These are phyloP conservation scores for Eudyptes chrysolophus DNA, from an alignment of 2,113 vertebrate genomes.

Conservation along the genomic window DNA sequence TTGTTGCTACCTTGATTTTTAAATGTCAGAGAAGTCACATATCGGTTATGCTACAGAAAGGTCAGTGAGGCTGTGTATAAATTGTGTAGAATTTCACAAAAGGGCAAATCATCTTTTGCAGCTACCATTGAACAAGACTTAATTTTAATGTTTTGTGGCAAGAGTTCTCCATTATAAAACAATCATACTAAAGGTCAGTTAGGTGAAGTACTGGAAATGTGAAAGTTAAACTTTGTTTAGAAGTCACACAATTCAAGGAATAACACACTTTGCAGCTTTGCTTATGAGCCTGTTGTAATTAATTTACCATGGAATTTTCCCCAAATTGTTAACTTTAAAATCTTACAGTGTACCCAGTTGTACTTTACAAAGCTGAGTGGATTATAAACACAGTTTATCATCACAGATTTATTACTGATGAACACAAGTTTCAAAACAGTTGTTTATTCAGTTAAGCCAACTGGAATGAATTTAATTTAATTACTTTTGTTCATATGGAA, in stretches of 20 bases:
- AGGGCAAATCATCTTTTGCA: slow-evolving; percentile 56
- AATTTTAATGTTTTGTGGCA: slow-evolving; percentile 38
- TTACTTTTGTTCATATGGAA: slow-evolving; percentile 6
- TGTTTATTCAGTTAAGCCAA: slow-evolving; percentile 44
- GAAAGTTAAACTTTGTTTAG: slow-evolving; percentile 6
- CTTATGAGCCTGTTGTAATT: background rate
- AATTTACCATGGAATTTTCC: background rate
- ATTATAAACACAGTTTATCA: background rate
- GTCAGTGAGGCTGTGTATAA: slow-evolving; percentile 35
- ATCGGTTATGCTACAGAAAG: slow-evolving; percentile 40
- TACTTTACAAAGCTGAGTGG: slow-evolving; percentile 10
- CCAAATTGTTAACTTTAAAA: background rate
- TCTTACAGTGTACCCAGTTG: background rate
- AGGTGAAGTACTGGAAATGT: background rate
- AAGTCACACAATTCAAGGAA: background rate
- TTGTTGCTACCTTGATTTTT: slow-evolving; percentile 43
- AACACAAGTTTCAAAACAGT: slow-evolving; percentile 28
- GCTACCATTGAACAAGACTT: slow-evolving; percentile 32
- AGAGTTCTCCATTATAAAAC: slow-evolving; percentile 44
- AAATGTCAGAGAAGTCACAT: slow-evolving; percentile 32
- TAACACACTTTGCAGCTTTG: background rate
- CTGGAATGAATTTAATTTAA: slow-evolving; percentile 10
- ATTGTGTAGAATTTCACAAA: slow-evolving; percentile 49
- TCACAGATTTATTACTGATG: background rate
- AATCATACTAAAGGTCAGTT: slow-evolving; percentile 24